Percentiles rank a stretch among this genome's conserved stretches.
phyloP scores from a whole-genome alignment of 2,113 vertebrate species.

The Laticauda colubrina region DNA sequence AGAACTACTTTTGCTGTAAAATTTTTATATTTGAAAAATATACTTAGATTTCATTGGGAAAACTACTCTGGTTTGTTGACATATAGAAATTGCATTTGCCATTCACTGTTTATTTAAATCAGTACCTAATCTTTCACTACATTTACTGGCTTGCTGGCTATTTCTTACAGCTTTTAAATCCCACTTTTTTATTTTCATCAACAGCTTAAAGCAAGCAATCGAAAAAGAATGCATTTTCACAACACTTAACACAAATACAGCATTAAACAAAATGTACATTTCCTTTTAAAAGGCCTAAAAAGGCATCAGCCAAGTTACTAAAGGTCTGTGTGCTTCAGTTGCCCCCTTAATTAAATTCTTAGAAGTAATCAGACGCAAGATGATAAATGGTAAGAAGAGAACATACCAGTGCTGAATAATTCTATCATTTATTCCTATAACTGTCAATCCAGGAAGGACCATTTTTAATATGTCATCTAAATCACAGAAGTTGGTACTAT shows the following conservation, averaged over 20 bases:
- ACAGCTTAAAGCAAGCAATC: constrained; percentile 12
- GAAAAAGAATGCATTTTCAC: neutral
- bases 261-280: constrained; percentile 15
- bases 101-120: constrained; percentile 33
- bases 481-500: constrained; percentile 61
- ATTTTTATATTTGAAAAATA: neutral
- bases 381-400: constrained; percentile 60
- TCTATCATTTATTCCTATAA: constrained; percentile 67
- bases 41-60: constrained; percentile 30
- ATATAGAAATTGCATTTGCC: constrained; percentile 25
- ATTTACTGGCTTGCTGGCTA: neutral
- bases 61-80: constrained; percentile 26
- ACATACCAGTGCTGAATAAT: constrained; percentile 61
- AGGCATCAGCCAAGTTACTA: constrained; percentile 47
- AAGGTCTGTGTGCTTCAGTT: constrained; percentile 53
- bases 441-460: constrained; percentile 61
- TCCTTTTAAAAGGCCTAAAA: constrained; percentile 52
- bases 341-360: constrained; percentile 69
- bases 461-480: constrained; percentile 63
- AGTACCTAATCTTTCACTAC: constrained; percentile 19
- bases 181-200: neutral
- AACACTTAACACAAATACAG: constrained; percentile 35
- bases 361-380: constrained; percentile 67
- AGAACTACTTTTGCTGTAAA: constrained; percentile 4
- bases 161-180: constrained; percentile 33